A percentile compares a stretch with the other conserved stretches of the same genome.
Conservation (phyloP, 2,888 invertebrate species). For the Troides oblongomaculatus region DNA sequence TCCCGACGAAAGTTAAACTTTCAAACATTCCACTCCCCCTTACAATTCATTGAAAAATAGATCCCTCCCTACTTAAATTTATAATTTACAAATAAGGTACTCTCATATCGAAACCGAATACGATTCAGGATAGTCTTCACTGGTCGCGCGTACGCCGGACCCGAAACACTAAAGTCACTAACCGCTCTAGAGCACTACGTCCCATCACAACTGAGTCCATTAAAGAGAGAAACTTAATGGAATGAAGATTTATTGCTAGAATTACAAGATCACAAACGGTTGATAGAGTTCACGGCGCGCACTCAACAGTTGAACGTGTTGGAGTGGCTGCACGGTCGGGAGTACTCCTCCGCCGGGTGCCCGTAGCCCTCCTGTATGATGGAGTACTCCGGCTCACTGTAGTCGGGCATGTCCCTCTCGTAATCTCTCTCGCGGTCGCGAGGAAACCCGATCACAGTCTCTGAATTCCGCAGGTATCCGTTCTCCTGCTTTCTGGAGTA, state of each 20-base stretch:
- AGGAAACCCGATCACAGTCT: slow-evolving; percentile 68
- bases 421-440: slow-evolving; percentile 45
- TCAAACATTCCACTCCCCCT: slow-evolving; percentile 53
- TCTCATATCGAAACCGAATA: slow-evolving; percentile 67
- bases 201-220: slow-evolving; percentile 57
- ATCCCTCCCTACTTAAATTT: slow-evolving; percentile 77
- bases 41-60: slow-evolving; percentile 73
- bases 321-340: slow-evolving; percentile 70
- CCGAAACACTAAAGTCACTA: slow-evolving; percentile 66
- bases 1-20: slow-evolving; percentile 74
- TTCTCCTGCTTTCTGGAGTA: slow-evolving; percentile 77
- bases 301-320: slow-evolving; percentile 79
- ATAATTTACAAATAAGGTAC: slow-evolving; percentile 78
- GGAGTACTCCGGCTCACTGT: slow-evolving; percentile 77
- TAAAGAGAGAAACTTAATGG: slow-evolving; percentile 73
- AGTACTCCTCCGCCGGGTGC: slow-evolving; percentile 59
- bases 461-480: slow-evolving; percentile 72
- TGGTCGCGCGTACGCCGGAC: slow-evolving; percentile 60
- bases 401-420: slow-evolving; percentile 60
- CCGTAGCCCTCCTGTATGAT: slow-evolving; percentile 70
- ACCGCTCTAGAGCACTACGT: slow-evolving; percentile 75
- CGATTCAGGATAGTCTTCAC: slow-evolving; percentile 66
- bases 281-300: slow-evolving; percentile 51
- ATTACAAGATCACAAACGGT: slow-evolving; percentile 78
- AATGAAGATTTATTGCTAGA: slow-evolving; percentile 81